Base-by-base conservation (phyloP, 2,888 invertebrate genomes). In the Agrotis puta region DNA sequence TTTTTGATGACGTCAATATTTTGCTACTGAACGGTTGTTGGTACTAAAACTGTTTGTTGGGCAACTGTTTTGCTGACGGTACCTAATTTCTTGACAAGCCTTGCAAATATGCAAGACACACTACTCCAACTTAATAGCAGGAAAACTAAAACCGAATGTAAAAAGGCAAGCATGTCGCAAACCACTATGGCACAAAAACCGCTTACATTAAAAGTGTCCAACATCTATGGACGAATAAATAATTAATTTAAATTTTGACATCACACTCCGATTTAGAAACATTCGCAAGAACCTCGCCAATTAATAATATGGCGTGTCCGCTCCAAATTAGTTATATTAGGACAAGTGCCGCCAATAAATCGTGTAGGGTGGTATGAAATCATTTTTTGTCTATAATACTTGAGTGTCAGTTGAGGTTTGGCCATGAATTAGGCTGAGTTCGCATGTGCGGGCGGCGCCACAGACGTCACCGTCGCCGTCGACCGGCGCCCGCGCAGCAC, bases 401-500 rank as follows among this genome's bases (percentile, higher is more conserved):
- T 83, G 68, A 79, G 77, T 77, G 62, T 73, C 39, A 51, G 74
- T 83, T 63, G 74, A 81, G 70, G 79, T 77, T 77, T 81, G 83
- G 81, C 80, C 80, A 83, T 84, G 85, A 88, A 85, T 90, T 88
- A 77, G 87, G 88, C 87, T 86, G 88, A 88, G 88, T 88, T 87
- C 87, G 89, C 91, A 91, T 88, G 85, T 90, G 89, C 85, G 89
- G 87, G 74, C 82, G 83, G 70, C 71, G 78, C 71, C 83, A 83
- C 64, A 82, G 82, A 74, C 82, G 82, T 80, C 83, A 74, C 85
- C 82, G 85, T 88, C 91, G 91, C 88, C 91, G 88, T 77, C 88
- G 85, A n/a, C 81, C 86, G 87, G 85, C 87, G 89, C 88, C 89
- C 80, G 82, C 88, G 84, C 81, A 87, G 87, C 94, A 94, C 91